These are phyloP conservation scores for Oreochromis aureus DNA, from an alignment of 2,113 vertebrate genomes.

Conservation along the genomic window DNA sequence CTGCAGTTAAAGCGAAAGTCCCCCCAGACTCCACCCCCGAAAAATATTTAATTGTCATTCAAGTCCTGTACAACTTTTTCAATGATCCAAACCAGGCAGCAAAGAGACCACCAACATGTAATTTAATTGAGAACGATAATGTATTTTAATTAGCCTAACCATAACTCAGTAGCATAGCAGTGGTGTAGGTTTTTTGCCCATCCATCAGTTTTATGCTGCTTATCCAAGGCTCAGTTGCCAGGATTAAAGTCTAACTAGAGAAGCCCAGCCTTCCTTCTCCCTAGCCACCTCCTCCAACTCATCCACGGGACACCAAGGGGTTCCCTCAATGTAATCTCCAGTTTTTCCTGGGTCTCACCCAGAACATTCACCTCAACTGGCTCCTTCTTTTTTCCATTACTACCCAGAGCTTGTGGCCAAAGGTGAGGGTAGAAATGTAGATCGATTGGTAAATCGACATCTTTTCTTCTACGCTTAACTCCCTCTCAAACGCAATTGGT, in stretches of 20 bases:
- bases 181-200: background rate
- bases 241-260: background rate
- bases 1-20: background rate
- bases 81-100: background rate
- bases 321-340: background rate
- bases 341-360: background rate
- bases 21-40: background rate
- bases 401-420: background rate
- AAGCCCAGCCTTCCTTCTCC: background rate
- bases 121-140: background rate
- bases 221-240: background rate
- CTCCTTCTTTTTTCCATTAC: background rate
- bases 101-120: background rate
- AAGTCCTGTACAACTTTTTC: background rate
- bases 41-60: background rate
- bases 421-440: background rate
- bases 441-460: background rate
- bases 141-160: background rate
- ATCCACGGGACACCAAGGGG: background rate
- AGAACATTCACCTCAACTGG: background rate
- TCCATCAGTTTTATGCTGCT: background rate
- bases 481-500: fast-evolving
- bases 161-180: background rate
- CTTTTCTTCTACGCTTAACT: background rate
- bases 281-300: background rate